phyloP scores from a whole-genome alignment of 2,113 vertebrate species.

The Cryptotis parvus region DNA sequence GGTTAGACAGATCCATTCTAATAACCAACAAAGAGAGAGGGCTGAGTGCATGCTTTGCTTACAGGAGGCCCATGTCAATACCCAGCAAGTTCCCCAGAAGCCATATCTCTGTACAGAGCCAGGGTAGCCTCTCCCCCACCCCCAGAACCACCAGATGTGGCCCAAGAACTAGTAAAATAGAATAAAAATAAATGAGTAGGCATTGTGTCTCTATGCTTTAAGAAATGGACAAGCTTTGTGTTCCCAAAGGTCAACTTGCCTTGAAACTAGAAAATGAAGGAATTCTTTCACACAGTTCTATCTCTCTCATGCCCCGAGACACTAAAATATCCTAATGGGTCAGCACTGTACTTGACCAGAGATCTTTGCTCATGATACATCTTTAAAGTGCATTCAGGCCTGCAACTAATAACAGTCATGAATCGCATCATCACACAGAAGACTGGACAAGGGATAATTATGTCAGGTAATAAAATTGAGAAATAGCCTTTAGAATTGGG shows the following conservation, averaged over 20 bases:
- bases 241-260: not conserved
- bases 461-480: conserved; percentile 59
- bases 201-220: conserved; percentile 23
- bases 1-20: not conserved
- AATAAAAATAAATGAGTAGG: not conserved
- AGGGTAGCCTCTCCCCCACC: too few species aligned
- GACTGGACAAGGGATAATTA: conserved; percentile 45
- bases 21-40: not conserved
- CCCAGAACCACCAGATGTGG: too few species aligned
- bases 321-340: conserved; percentile 28
- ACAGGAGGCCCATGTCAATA: too few species aligned
- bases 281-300: not conserved
- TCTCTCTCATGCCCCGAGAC: not conserved
- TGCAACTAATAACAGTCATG: conserved; percentile 35
- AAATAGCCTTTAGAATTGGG: conserved; percentile 32
- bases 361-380: conserved; percentile 24
- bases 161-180: too few species aligned
- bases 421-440: conserved; percentile 50
- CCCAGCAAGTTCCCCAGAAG: too few species aligned
- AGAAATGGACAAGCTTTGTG: conserved; percentile 29
- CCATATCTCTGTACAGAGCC: too few species aligned
- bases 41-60: too few species aligned
- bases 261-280: conserved; percentile 55
- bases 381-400: not conserved
- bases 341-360: conserved; percentile 2